Evolutionary conservation across 2,797 vertebrate genomes (phyloP).

Genomic region (Rhinoraja longicauda): DNA sequence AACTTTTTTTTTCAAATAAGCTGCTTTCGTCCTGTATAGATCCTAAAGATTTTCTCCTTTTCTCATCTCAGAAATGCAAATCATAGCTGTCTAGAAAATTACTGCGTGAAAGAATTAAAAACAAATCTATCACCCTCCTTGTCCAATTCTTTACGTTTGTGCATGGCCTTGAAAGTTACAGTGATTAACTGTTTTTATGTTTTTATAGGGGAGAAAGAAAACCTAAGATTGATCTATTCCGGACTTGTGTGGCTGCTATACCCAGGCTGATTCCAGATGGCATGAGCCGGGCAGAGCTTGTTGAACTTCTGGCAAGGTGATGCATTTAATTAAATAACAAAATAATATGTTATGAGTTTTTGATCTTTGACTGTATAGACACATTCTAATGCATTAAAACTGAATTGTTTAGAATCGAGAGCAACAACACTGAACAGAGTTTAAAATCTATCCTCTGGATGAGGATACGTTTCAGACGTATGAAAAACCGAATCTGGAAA

Average conservation of each 20-base stretch:
- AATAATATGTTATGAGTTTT: neutral
- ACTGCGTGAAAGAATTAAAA: neutral
- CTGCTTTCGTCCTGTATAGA: neutral
- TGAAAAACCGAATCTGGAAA: neutral
- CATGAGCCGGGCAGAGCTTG: slow-evolving; percentile 97
- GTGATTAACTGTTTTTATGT: neutral
- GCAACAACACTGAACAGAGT: neutral
- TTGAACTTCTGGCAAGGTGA: slow-evolving; percentile 93
- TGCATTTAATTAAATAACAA: neutral
- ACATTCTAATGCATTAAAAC: neutral
- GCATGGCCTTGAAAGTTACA: neutral
- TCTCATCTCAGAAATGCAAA: neutral
- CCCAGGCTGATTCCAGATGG: slow-evolving; percentile 94
- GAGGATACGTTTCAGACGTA: neutral
- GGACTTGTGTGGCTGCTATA: slow-evolving; percentile 95
- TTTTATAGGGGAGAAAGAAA: slow-evolving; percentile 85
- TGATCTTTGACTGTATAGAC: neutral
- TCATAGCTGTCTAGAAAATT: neutral
- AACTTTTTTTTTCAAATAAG: neutral
- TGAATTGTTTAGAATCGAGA: neutral
- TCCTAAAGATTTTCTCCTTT: neutral
- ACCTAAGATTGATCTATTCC: slow-evolving; percentile 97
- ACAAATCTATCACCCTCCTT: neutral
- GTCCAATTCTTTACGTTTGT: neutral
- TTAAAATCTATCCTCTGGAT: neutral